Base-by-base conservation (phyloP, 2,797 vertebrate genomes). In the Eidolon dupreanum region DNA sequence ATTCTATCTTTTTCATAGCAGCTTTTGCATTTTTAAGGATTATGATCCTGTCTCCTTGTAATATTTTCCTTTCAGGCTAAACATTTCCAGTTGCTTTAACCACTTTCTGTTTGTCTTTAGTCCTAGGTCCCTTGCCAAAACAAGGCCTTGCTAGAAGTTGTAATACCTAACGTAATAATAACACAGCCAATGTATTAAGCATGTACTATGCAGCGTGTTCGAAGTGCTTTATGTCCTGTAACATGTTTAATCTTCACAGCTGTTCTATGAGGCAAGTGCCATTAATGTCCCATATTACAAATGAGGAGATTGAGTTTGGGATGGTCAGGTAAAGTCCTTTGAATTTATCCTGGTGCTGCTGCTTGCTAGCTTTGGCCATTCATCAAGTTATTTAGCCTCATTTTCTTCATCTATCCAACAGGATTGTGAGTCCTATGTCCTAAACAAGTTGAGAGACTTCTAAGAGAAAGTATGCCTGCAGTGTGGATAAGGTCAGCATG, bases 41-140 rank as follows among this genome's bases (percentile, higher is more conserved):
- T 93, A 91, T 49, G 87, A 89, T 83, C 38, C 61, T 65, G n/a
- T 78, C 57, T 88, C 61, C 36, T 19, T 61, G 12, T 86, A 88
- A 91, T 79, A 46, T 86, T 61, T 22, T 88, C 33, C 70, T 88
- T 70, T 26, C 20, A 86, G 24, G 0, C 6, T 49, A 77, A 51
- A 77, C 66, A 87, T 53, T 63, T 90, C 36, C n/a, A 85, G n/a
- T 95, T 93, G 46, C 68, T 85, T 97, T 83, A 74, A 74, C 15
- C 22, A 41, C 8, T 82, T 90, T 74, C 36, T 24, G 22, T n/a
- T 71, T 95, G 61, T 49, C 19, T 0, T 96, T 83, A 22, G 33
- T 46, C 33, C 22, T 75, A 38, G 53, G 24, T 71, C 41, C 41
- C 26, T 96, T 93, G n/a, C 22, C 38, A 89, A 73, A 43, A 79